Evolutionary conservation across 2,888 invertebrate genomes (phyloP), one percentile per base, ranked within the genome.

Genomic region (Brenthis ino): DNA sequence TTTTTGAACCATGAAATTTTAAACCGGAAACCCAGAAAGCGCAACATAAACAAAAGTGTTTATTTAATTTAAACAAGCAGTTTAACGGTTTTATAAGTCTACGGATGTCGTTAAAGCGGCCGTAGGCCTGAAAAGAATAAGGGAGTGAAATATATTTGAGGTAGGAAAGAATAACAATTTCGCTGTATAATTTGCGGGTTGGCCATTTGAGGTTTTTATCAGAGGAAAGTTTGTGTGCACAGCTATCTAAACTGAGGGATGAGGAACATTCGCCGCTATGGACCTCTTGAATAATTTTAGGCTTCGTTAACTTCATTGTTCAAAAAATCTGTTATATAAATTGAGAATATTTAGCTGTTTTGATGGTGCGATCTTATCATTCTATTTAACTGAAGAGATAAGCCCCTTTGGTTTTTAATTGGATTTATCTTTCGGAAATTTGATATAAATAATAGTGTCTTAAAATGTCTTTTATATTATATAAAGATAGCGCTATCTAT

Each of bases 161-260:
- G 71, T 75, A 70, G 72, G 71, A 68, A 68, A 68, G 67, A 74
- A 89, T 90, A 90, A 90, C 87, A 90, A 89, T 88, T 88, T 85
- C 79, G 79, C 77, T 78, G 86, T 84, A 89, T 89, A 89, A 90
- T 91, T 91, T 88, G 84, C 81, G 81, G 86, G 84, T 81, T 79
- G 85, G 85, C 85, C 88, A 87, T 88, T 89, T 88, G 83, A 88
- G 89, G 88, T 88, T 90, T 90, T 91, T 91, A 90, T 91, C 91
- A 87, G 85, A 76, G 79, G 76, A 80, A 87, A 86, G 85, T 87
- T 88, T 88, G 88, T 90, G 82, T 91, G 86, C 82, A 83, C 88
- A 90, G 89, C 85, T 86, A 89, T 88, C 88, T 88, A 81, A 84
- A 85, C 81, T 79, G 85, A 80, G 81, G 84, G 77, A 80, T 77